A percentile compares a stretch with the other conserved stretches of the same genome.
These are phyloP conservation scores for Holacanthus passer DNA, from an alignment of 2,113 vertebrate genomes.

Conservation along the genomic window DNA sequence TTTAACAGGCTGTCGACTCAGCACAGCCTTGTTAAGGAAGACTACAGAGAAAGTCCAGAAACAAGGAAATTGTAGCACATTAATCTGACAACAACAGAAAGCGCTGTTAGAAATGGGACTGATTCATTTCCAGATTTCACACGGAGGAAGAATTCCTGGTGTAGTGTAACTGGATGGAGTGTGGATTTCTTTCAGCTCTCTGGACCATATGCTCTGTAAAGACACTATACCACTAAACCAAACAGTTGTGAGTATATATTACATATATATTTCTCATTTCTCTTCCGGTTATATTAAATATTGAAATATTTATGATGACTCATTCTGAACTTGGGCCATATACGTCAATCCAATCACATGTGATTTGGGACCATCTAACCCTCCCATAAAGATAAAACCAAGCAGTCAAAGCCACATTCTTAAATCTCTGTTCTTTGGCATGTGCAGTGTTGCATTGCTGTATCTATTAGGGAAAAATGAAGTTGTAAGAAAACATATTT, in stretches of 20 bases:
- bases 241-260: background rate
- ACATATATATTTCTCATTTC: background rate
- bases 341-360: too few species aligned
- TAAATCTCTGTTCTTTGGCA: too few species aligned
- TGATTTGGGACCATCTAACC: too few species aligned
- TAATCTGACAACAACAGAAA: slow-evolving; percentile 17
- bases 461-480: too few species aligned
- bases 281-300: background rate
- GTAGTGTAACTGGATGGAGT: background rate
- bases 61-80: slow-evolving; percentile 12
- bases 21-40: background rate
- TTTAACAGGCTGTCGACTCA: slow-evolving; percentile 29
- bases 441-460: too few species aligned
- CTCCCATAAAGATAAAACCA: too few species aligned
- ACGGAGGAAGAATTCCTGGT: background rate
- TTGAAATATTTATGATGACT: too few species aligned
- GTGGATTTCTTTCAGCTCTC: background rate
- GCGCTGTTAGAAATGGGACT: background rate
- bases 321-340: too few species aligned
- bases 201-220: background rate
- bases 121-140: slow-evolving; percentile 5
- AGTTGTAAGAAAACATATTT: too few species aligned
- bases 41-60: slow-evolving; percentile 5
- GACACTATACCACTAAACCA: too few species aligned
- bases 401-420: too few species aligned